Evolutionary conservation across 2,888 invertebrate genomes (phyloP), one percentile per base, ranked within the genome.

Genomic region (Pheosia gnoma): DNA sequence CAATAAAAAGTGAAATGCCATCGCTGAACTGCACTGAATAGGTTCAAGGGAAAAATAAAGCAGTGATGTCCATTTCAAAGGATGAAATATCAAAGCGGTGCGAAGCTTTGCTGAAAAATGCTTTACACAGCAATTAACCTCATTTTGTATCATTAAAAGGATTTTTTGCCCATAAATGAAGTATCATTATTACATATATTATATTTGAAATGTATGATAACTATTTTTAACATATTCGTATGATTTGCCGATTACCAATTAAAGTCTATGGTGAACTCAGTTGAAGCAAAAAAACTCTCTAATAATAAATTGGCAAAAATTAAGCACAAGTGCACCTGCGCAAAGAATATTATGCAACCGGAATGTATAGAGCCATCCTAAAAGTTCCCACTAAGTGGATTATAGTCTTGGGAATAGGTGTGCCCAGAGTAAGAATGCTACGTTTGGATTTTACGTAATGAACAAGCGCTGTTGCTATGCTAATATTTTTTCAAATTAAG

Each of bases 51-150:
- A 58, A 61, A 53, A 57, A 58, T 59, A 64, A 63, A 61, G 5
- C 60, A 60, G 5, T 60, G 57, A 53, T 9, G 5, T 47, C 45
- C n/a, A 49, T 67, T 60, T 66, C 57, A n/a, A 66, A 56, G 41
- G 59, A 58, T 61, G 38, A 60, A 57, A 66, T 61, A 59, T 65
- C 60, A 59, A 58, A 63, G 66, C 66, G 62, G 59, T 61, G 67
- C 63, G 55, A 64, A 59, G 62, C 55, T 62, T 57, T 53, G 59
- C 52, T 13, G 49, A 47, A 59, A 60, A 62, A 62, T 62, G 63
- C 64, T 65, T 70, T 66, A 67, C 61, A 66, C 54, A 64, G 65
- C 68, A 72, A 75, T 69, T 73, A 74, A 66, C 61, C 65, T 73
- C 58, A 61, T 69, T 71, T 61, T 60, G 57, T 45, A 61, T 66